Evolutionary conservation across 2,888 invertebrate species (phyloP).

Genomic region (Drosophila infuscata): DNA sequence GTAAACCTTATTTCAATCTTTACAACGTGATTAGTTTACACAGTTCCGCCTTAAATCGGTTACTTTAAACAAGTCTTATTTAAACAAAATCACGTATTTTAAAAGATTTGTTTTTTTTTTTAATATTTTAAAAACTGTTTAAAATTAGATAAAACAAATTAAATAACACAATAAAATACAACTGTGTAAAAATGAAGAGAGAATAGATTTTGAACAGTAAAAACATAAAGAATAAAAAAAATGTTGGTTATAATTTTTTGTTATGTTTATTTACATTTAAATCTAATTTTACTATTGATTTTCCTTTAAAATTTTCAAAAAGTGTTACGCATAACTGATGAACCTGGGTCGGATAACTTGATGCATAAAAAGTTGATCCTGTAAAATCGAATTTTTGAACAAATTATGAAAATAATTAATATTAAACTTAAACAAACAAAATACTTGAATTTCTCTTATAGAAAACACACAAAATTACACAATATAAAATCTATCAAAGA

Average conservation of each 20-base stretch:
- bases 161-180: background rate
- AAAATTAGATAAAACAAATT: too few relatives aligned
- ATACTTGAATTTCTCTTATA: background rate
- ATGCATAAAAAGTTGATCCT: background rate
- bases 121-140: background rate
- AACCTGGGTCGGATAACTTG: background rate
- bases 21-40: constrained; percentile 24
- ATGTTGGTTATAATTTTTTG: background rate
- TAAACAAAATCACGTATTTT: background rate
- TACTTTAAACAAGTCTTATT: background rate
- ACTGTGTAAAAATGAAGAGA: background rate
- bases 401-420: background rate
- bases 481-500: background rate
- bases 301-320: background rate
- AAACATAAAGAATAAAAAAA: background rate
- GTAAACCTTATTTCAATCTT: constrained; percentile 22
- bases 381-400: background rate
- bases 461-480: background rate
- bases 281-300: background rate
- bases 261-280: background rate
- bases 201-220: background rate
- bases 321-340: background rate
- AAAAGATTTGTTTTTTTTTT: background rate
- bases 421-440: background rate
- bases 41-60: background rate